Evolutionary conservation across 2,888 invertebrate genomes (phyloP), one percentile per base, ranked within the genome.

Genomic region (Volucella zonaria): DNA sequence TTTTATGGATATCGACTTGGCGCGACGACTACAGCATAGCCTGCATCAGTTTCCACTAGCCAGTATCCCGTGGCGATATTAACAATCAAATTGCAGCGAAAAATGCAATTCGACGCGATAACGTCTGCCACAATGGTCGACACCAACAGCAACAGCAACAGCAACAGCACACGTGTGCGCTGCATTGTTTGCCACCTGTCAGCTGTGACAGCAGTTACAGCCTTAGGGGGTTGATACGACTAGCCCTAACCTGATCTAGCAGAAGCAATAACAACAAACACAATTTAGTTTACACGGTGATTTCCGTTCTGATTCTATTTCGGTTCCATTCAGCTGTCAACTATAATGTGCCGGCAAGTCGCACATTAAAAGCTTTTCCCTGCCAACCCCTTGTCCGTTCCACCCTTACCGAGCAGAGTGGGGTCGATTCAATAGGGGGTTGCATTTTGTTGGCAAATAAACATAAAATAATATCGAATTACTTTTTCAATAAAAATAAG

Each of bases 151-250:
- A n/a, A n/a, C n/a, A n/a, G n/a, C n/a, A n/a, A n/a, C 56, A 43
- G 52, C 31, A 45, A 43, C 40, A 59, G 66, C 67, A 78, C 64
- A 78, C 74, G 75, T 75, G 81, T 71, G 45, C 49, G 79, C 18
- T 40, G 18, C 61, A 79, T 79, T 83, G 75, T 83, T 80, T 83
- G 79, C 80, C 74, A 83, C 83, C 83, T 83, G 79, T 83, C 83
- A 80, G 45, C 59, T 49, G 43, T 61, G 68, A 70, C 54, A 42
- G 23, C 45, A 38, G 45, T 40, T 58, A 31, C 14, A 42, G 1
- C 61, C 14, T 1, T 40, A 11, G 18, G 67, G 54, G 74, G 59
- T 54, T 67, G 54, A 45, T 45, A 49, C 12, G 54, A 45, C 12
- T 14, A 58, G 54, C 54, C 54, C 43, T 23, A 3, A 23, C 1